Evolutionary conservation across 2,113 vertebrate genomes (phyloP).

Genomic region (Nesoenas mayeri): DNA sequence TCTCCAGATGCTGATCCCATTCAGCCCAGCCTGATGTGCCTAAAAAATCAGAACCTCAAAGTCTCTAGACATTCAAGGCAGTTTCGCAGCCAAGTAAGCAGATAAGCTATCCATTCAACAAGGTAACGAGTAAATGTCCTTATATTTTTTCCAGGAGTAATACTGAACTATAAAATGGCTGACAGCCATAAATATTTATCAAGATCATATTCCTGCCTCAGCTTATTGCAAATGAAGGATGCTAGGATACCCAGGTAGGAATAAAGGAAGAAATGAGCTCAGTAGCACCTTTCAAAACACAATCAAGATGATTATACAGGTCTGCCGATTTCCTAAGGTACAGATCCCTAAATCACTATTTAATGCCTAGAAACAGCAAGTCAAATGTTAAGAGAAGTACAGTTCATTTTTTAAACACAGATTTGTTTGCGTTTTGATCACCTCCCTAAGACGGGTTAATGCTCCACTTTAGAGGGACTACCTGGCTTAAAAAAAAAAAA

Average conservation of each 20-base stretch:
- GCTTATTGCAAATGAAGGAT: neutral
- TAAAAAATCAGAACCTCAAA: neutral
- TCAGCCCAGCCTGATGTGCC: neutral
- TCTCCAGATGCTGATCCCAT: fast-evolving
- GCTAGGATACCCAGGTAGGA: neutral
- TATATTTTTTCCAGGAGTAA: neutral
- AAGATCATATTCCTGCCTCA: neutral
- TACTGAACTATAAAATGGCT: constrained; percentile 12
- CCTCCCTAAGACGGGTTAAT: neutral
- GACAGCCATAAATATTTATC: constrained; percentile 38
- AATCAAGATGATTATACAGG: neutral
- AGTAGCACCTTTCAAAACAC: neutral
- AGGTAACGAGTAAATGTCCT: neutral
- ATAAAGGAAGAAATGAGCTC: neutral
- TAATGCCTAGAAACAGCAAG: fast-evolving
- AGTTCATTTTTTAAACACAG: neutral
- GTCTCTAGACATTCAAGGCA: neutral
- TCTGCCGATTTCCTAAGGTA: fast-evolving
- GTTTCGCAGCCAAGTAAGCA: fast-evolving
- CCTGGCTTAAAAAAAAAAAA: neutral
- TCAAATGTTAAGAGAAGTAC: neutral
- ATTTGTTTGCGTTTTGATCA: neutral
- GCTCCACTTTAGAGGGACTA: neutral
- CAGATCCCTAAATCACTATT: neutral
- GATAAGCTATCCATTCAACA: neutral